phyloP scores from a whole-genome alignment of 1,140 invertebrate genomes.

The Sitodiplosis mosellana region DNA sequence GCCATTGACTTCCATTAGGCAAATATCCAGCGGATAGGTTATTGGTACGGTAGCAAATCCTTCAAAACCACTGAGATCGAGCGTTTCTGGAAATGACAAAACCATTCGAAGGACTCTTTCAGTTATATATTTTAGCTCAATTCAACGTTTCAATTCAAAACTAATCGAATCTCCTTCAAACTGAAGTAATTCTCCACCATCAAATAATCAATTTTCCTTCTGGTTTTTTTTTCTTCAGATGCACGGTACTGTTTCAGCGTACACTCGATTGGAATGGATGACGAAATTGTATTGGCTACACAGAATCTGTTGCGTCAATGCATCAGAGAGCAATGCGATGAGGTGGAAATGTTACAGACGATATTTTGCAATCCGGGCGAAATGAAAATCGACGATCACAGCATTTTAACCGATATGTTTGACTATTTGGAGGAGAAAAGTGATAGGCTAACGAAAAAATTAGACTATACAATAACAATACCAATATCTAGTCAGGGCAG shows the following conservation, averaged over 20 bases:
- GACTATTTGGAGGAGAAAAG: constrained; percentile 29
- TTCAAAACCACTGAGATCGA: constrained; percentile 16
- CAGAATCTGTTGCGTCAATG: constrained; percentile 22
- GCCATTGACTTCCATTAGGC: constrained; percentile 16
- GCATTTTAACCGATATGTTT: constrained; percentile 39
- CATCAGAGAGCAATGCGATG: constrained; percentile 39
- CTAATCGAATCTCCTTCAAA: not conserved
- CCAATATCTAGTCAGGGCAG: constrained; percentile 15
- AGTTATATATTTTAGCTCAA: not conserved
- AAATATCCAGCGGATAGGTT: constrained; percentile 22
- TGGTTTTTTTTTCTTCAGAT: constrained; percentile 1
- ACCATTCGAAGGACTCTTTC: not conserved
- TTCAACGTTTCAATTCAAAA: not conserved
- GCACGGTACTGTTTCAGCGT: constrained; percentile 1
- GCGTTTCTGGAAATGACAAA: constrained; percentile 10
- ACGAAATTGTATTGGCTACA: constrained; percentile 3
- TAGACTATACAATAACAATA: constrained; percentile 29
- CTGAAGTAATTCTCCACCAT: too few species aligned
- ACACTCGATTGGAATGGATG: constrained; percentile 13
- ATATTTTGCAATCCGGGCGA: constrained; percentile 50
- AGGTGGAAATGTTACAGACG: constrained; percentile 52
- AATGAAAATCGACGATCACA: constrained; percentile 41
- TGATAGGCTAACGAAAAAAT: constrained; percentile 22
- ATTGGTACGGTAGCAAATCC: constrained; percentile 17
- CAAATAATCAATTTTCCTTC: too few species aligned